These are phyloP conservation scores for Mycetomoellerius zeteki DNA, from an alignment of 1,140 invertebrate genomes.

Conservation along the genomic window DNA sequence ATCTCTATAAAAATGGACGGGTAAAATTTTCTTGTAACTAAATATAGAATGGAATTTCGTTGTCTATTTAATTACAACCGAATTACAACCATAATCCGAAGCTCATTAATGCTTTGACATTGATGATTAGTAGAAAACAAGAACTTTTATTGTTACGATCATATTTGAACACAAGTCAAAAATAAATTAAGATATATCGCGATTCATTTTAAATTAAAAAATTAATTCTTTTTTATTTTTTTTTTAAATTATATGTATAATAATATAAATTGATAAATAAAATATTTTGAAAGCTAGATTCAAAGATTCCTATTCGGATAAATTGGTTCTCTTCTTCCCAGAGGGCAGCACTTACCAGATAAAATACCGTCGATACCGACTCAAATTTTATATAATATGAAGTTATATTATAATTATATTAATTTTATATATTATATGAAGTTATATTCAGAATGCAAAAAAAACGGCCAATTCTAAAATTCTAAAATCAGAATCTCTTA, in stretches of 20 bases:
- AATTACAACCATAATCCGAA: not conserved
- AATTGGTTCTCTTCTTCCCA: not conserved
- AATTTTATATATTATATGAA: too few species aligned
- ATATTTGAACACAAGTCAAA: not conserved
- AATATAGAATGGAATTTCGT: not conserved
- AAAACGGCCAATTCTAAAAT: not conserved
- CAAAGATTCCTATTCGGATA: not conserved
- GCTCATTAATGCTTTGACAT: not conserved
- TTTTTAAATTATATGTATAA: constrained; percentile 12
- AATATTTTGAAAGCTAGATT: not conserved
- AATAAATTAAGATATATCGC: not conserved
- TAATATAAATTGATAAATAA: not conserved
- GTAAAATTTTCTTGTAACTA: not conserved
- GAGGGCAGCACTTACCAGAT: constrained; percentile 32
- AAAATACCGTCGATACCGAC: too few species aligned
- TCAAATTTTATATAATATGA: not conserved
- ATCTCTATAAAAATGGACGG: too few species aligned
- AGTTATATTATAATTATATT: too few species aligned
- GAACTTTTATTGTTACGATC: not conserved
- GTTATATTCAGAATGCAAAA: not conserved
- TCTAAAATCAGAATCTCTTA: not conserved
- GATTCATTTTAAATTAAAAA: not conserved
- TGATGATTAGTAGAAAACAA: not conserved
- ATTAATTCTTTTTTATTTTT: not conserved
- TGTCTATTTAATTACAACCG: not conserved